These are phyloP conservation scores for Cryptoleucopteryx plumbea DNA, from an alignment of 2,113 vertebrate species.

Conservation along the genomic window DNA sequence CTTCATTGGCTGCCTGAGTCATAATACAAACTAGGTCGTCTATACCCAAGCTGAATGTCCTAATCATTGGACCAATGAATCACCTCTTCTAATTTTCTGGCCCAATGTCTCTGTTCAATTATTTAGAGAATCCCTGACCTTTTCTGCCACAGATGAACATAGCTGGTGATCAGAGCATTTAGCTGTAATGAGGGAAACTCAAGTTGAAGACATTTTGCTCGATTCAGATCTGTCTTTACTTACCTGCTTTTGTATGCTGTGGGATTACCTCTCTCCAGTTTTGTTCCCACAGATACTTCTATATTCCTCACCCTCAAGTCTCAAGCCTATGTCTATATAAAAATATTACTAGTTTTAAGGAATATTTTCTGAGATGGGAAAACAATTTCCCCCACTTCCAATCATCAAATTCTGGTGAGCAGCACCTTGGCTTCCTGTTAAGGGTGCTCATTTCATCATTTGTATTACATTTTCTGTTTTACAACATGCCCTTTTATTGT, in stretches of 20 bases:
- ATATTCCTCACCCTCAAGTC: background rate
- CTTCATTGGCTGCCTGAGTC: background rate
- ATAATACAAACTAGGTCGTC: background rate
- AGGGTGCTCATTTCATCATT: background rate
- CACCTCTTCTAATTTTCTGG: slow-evolving; percentile 28
- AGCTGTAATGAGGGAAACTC: background rate
- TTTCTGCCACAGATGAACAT: background rate
- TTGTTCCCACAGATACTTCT: background rate
- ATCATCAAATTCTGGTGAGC: background rate
- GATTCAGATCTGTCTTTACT: background rate
- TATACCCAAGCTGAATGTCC: background rate
- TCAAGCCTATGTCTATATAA: background rate
- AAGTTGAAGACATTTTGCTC: background rate
- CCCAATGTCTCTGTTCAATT: slow-evolving; percentile 16
- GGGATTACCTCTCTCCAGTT: background rate
- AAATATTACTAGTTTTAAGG: background rate
- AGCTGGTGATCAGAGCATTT: background rate
- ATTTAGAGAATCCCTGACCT: slow-evolving; percentile 25
- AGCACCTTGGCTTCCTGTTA: background rate
- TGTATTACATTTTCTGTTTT: background rate
- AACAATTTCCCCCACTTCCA: background rate
- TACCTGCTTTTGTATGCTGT: background rate
- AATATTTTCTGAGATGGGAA: background rate
- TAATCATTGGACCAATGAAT: slow-evolving; percentile 14
- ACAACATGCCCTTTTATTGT: background rate